Conservation (phyloP, 2,113 vertebrate genomes). For the Isurus oxyrinchus region DNA sequence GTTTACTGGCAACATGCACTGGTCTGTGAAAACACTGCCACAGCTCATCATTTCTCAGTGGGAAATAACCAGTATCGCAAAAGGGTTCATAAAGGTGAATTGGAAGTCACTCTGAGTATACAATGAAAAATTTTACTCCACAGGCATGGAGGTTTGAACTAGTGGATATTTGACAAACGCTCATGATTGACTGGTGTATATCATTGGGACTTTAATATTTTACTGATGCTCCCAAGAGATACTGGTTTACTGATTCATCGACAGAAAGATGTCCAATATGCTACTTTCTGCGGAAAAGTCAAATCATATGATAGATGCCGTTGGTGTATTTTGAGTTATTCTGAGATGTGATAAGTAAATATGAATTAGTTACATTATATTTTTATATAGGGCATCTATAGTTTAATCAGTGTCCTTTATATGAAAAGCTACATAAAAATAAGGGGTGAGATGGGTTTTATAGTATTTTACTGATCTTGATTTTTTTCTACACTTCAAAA, state of each 20-base stretch:
- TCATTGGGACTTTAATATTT: not conserved
- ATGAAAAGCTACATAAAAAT: not conserved
- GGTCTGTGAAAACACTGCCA: not conserved
- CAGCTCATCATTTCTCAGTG: not conserved
- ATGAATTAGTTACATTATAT: constrained; percentile 11
- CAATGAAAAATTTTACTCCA: not conserved
- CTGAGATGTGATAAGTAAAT: not conserved
- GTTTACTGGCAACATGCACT: not conserved
- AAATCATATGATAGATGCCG: not conserved
- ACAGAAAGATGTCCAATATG: not conserved
- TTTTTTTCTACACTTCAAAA: not conserved
- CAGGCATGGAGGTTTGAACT: not conserved
- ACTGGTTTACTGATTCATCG: not conserved
- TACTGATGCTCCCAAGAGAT: not conserved
- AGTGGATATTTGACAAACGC: not conserved
- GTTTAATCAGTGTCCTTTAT: not conserved
- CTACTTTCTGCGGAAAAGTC: not conserved
- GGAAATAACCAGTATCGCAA: not conserved
- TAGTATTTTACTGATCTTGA: not conserved
- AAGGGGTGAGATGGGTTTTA: not conserved
- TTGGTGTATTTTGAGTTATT: constrained; percentile 6
- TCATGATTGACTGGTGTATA: not conserved
- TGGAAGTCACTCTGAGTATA: not conserved
- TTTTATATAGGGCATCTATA: not conserved
- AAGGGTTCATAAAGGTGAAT: not conserved